phyloP scores from a whole-genome alignment of 2,797 vertebrate genomes.

The Hoplostethus mediterraneus region DNA sequence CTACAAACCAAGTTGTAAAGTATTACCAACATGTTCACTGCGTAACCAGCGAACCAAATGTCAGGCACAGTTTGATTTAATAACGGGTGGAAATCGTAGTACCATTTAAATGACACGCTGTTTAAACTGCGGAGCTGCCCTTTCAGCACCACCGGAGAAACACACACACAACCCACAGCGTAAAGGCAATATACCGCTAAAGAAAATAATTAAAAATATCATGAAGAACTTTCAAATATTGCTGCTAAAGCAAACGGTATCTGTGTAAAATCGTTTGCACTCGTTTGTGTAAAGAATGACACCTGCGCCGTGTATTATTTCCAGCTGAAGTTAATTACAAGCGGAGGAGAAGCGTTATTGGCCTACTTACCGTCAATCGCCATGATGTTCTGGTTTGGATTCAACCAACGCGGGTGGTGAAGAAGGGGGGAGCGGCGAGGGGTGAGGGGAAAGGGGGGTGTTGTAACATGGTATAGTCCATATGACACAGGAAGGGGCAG shows the following conservation, averaged over 20 bases:
- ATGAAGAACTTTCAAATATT: conserved; percentile 15
- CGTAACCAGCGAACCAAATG: background rate
- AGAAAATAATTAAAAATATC: background rate
- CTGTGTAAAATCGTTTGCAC: background rate
- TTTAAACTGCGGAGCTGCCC: conserved; percentile 64
- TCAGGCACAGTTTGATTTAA: background rate
- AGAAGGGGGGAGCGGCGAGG: conserved; percentile 71
- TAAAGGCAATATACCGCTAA: conserved; percentile 6
- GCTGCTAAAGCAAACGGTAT: background rate
- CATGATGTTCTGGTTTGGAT: conserved; percentile 93
- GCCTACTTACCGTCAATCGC: conserved; percentile 97
- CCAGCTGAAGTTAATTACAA: conserved; percentile 58
- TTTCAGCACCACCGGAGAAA: conserved; percentile 75
- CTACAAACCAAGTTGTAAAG: conserved; percentile 19
- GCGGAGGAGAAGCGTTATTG: conserved; percentile 80
- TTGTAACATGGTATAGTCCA: conserved; percentile 69
- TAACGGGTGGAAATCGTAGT: background rate
- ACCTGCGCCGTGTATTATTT: conserved; percentile 2
- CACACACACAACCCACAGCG: conserved; percentile 24
- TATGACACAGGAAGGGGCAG: background rate
- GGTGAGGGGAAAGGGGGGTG: conserved; percentile 28
- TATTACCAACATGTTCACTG: background rate
- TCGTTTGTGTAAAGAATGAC: background rate
- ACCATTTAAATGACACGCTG: background rate
- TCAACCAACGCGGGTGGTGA: conserved; percentile 76